These are phyloP conservation scores for Brachyopa scutellaris DNA, from an alignment of 2,888 invertebrate species.

Conservation along the genomic window DNA sequence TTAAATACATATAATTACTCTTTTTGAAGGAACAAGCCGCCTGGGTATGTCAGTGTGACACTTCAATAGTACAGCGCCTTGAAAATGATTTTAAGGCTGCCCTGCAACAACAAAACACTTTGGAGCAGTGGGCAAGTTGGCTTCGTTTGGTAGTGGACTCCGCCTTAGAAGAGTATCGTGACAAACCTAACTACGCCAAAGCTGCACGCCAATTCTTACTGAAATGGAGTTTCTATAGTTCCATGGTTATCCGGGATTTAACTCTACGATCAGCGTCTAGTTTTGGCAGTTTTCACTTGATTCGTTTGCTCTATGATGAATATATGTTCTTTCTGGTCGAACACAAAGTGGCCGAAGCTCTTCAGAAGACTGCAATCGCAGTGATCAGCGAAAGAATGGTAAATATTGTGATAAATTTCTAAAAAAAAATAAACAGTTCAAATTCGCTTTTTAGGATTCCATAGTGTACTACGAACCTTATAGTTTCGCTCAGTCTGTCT, in stretches of 20 bases:
- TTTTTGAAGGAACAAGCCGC: slow-evolving; percentile 87
- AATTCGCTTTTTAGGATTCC: no score
- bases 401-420: slow-evolving; percentile 57
- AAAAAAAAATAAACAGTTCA: no score
- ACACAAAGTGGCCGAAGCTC: slow-evolving; percentile 96
- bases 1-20: no score
- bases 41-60: slow-evolving; percentile 98
- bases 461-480: no score
- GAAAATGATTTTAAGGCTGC: slow-evolving; percentile 97
- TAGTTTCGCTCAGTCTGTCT: no score
- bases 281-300: slow-evolving; percentile 99
- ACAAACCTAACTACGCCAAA: slow-evolving; percentile 90
- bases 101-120: slow-evolving; percentile 93
- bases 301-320: slow-evolving; percentile 98
- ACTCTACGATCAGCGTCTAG: slow-evolving; percentile 98
- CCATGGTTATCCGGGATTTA: slow-evolving; percentile 98
- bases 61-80: slow-evolving; percentile 89
- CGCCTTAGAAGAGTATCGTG: slow-evolving; percentile 94
- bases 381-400: slow-evolving; percentile 87
- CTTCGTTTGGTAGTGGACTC: slow-evolving; percentile 95
- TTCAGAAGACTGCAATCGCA: slow-evolving; percentile 95
- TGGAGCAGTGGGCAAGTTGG: slow-evolving; percentile 99
- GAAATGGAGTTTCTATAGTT: slow-evolving; percentile 99
- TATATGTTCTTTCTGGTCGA: slow-evolving; percentile 99
- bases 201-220: slow-evolving; percentile 96